Percentiles rank a stretch among this genome's conserved stretches.
These are phyloP conservation scores for Eledona agricola DNA, from an alignment of 2,888 invertebrate species.

Conservation along the genomic window DNA sequence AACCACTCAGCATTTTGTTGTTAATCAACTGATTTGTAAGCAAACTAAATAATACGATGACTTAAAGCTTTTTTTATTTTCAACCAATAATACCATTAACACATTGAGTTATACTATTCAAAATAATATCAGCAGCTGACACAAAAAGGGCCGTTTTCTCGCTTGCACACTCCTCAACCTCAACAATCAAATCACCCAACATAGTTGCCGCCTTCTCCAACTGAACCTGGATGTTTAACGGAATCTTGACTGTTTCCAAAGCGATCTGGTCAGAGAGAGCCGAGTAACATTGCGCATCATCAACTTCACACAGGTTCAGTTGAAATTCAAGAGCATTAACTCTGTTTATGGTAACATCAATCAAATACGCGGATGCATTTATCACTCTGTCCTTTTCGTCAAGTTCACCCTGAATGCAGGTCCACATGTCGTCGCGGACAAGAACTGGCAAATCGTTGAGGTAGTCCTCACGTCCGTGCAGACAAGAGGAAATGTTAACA, in stretches of 20 bases:
- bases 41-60: no score
- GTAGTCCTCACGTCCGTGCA: constrained; percentile 5
- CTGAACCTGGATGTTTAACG: not conserved
- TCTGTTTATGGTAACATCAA: constrained; percentile 5
- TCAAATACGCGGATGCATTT: not conserved
- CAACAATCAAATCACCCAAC: not conserved
- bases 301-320: constrained; percentile 1
- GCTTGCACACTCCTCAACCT: constrained; percentile 4
- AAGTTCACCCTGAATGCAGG: constrained; percentile 1
- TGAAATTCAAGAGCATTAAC: constrained; percentile 6
- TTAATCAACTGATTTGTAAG: no score
- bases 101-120: constrained; percentile 10
- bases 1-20: no score
- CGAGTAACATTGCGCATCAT: not conserved
- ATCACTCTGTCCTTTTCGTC: not conserved
- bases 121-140: constrained; percentile 1
- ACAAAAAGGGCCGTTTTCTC: constrained; percentile 5
- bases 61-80: no score
- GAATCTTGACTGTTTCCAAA: constrained; percentile 1
- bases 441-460: constrained; percentile 1
- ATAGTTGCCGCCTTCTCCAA: not conserved
- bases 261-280: constrained; percentile 1
- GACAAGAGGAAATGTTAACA: constrained; percentile 6
- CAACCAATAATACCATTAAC: constrained; percentile 6
- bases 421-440: not conserved